phyloP scores from a whole-genome alignment of 2,113 vertebrate genomes.

The Sus scrofa region DNA sequence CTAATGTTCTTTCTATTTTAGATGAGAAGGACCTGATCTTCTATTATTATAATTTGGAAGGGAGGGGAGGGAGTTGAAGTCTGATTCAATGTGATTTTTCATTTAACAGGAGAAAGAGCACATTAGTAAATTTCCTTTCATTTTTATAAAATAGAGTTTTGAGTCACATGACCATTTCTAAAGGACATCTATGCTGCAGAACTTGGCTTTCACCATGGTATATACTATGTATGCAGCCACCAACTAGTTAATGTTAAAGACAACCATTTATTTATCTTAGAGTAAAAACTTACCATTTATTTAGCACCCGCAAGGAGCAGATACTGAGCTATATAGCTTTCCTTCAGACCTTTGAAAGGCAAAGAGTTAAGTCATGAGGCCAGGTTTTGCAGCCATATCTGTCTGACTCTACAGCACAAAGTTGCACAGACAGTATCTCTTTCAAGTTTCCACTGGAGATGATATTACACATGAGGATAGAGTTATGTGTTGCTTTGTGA shows the following conservation, averaged over 20 bases:
- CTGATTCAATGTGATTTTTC: conserved; percentile 36
- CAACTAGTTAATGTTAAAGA: not conserved
- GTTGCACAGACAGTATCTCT: not conserved
- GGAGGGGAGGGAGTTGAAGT: not conserved
- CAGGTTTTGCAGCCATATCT: not conserved
- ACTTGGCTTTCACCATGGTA: not conserved
- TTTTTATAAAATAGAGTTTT: conserved; percentile 63
- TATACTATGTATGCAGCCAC: not conserved
- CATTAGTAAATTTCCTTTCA: conserved; percentile 54
- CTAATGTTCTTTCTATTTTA: conserved; percentile 63
- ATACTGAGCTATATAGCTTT: not conserved
- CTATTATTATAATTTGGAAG: conserved; percentile 68
- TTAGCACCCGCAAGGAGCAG: not conserved
- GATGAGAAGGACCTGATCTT: conserved; percentile 53
- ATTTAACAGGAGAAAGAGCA: conserved; percentile 55
- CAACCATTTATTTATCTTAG: no score
- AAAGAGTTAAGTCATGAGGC: not conserved
- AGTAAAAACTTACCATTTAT: not conserved
- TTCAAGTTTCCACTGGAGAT: conserved; percentile 28
- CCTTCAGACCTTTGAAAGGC: not conserved
- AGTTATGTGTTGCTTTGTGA: not conserved
- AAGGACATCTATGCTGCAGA: not conserved
- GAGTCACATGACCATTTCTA: conserved; percentile 40
- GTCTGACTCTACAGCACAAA: not conserved
- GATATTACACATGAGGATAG: not conserved